Evolutionary conservation across 2,797 vertebrate species (phyloP), one percentile per base, ranked within the genome.

Genomic region (Melanitta fusca): DNA sequence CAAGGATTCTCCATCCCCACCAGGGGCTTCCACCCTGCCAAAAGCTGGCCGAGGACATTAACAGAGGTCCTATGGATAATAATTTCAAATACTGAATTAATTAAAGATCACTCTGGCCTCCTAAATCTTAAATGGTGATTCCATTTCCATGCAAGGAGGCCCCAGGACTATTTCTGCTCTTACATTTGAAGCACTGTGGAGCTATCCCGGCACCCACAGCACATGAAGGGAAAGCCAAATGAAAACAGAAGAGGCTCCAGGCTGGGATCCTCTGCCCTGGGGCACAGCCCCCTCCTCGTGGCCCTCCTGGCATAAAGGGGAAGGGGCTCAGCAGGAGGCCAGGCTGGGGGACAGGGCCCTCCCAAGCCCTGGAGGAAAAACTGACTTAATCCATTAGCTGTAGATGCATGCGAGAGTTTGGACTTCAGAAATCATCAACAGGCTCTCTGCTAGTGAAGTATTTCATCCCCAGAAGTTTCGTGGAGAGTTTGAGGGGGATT

Each of bases 61-160:
- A 32, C 90, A 68, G 51, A 77, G 94, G 73, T 90, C 56, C 91
- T 81, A 6, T 85, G 88, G 85, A 87, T 91, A 93, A 73, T 92
- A 80, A 94, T 94, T 94, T 94, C 3, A 89, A 95, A 91, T 90
- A 80, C 68, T 80, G 71, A 84, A 81, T 95, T 93, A 77, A 96
- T 95, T 89, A 87, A 74, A 85, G 68, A 61, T 19, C 15, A 2
- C 10, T 39, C 32, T 17, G 17, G 32, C 11, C 27, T 77, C 36
- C 51, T 65, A 1, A 18, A 10, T 77, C 34, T 47, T 64, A 1
- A 17, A 8, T 2, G 18, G 19, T 60, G 53, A 83, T 74, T 41
- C 68, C 5, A 18, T 71, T 81, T 80, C 36, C 43, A 34, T 25
- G 30, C 45, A 74, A 20, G 4, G 8, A 81, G 13, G 25, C 6